These are phyloP conservation scores for Drosophila cognata DNA, from an alignment of 2,888 invertebrate species.

Conservation along the genomic window DNA sequence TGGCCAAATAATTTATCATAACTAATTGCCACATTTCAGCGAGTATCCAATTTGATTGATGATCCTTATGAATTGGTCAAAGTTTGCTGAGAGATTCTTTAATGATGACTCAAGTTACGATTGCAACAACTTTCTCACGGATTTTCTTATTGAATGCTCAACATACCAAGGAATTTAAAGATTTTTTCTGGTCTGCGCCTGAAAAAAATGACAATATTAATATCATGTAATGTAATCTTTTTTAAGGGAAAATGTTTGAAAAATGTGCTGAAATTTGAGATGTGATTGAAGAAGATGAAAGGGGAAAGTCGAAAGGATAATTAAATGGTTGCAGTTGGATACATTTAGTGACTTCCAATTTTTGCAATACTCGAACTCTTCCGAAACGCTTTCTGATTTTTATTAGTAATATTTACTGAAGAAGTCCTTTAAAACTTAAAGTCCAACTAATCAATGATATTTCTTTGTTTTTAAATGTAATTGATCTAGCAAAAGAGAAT, in stretches of 20 bases:
- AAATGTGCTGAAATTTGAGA: slow-evolving; percentile 36
- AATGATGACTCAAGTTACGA: slow-evolving; percentile 56
- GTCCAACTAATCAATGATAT: not conserved
- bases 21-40: slow-evolving; percentile 60
- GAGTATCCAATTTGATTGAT: slow-evolving; percentile 69
- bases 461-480: not conserved
- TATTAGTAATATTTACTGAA: not conserved
- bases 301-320: slow-evolving; percentile 30
- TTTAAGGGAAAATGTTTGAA: slow-evolving; percentile 40
- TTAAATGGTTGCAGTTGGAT: slow-evolving; percentile 41
- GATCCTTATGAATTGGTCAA: slow-evolving; percentile 50
- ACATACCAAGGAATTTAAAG: slow-evolving; percentile 1
- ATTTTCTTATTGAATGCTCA: slow-evolving; percentile 41
- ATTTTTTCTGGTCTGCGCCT: not conserved
- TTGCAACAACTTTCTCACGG: slow-evolving; percentile 64
- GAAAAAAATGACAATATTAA: slow-evolving; percentile 81
- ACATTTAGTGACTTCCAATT: slow-evolving; percentile 21
- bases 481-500: not conserved
- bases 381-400: not conserved
- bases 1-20: slow-evolving; percentile 62
- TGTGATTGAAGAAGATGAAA: slow-evolving; percentile 51
- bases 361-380: slow-evolving; percentile 57
- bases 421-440: not conserved
- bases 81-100: not conserved
- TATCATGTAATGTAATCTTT: slow-evolving; percentile 48